Evolutionary conservation across 2,113 vertebrate genomes (phyloP), one percentile per base, ranked within the genome.

Genomic region (Pachypanchax playfairii): DNA sequence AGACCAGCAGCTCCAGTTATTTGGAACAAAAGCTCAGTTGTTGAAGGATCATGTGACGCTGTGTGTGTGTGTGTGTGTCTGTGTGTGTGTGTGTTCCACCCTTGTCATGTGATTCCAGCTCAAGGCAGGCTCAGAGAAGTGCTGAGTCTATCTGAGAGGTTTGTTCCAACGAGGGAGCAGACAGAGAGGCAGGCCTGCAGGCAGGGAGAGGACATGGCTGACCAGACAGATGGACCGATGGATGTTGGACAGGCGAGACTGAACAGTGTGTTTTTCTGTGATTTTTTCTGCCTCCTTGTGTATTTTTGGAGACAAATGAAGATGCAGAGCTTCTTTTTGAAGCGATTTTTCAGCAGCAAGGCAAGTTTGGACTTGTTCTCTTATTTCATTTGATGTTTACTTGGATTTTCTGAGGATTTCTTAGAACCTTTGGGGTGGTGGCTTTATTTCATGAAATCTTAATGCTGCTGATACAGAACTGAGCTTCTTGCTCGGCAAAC

Each of bases 21-120:
- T 82, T 83, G 75, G 65, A 86, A 92, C 89, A 92, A 92, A 90
- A 88, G 87, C 73, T 58, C 77, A 74, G 85, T 86, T 92, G 90
- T 91, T 81, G 74, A 70, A 70, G 43, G 74, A 86, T 85, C 89
- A 87, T 90, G 90, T 92, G 91, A 88, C 75, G 64, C 49, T 56
- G 48, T 39, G 65, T 31, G 62, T 42, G 46, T 33, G 51, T 18
- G 61, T 58, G 48, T 43, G 72, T 43, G 71, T 20, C 58, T 22
- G 36, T 20, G 54, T 58, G 48, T 35, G 59, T 39, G 48, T 55
- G 60, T 56, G 65, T 61, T 79, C 77, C 84, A 78, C 79, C 82
- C 85, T 62, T 38, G 77, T 90, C 89, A 91, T 91, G 91, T 92
- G 91, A 91, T 82, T 73, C 8, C 62, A 77, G 79, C 81, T 82